Evolutionary conservation across 2,113 vertebrate species (phyloP).

Genomic region (Lota lota): DNA sequence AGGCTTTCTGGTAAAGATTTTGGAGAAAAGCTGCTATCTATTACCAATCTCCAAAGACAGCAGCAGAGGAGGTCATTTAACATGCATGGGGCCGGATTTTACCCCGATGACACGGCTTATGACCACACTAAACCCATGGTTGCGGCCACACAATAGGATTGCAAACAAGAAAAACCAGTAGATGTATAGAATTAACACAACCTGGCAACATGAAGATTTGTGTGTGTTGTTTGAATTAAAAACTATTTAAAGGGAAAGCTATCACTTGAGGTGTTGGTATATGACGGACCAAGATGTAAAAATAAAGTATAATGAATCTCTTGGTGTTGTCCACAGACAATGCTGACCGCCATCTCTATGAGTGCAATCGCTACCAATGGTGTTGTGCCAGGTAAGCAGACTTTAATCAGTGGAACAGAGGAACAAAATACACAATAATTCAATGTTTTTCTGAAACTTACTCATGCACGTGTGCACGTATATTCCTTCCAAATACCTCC

Average conservation of each 20-base stretch:
- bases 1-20: slow-evolving; percentile 21
- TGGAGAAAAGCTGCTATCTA: slow-evolving; percentile 39
- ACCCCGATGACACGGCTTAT: not conserved
- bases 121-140: not conserved
- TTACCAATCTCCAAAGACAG: slow-evolving; percentile 41
- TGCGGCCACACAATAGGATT: not conserved
- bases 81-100: slow-evolving; percentile 20
- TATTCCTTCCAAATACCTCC: no score
- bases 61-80: slow-evolving; percentile 31
- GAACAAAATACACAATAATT: no score
- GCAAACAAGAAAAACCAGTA: not conserved
- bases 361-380: slow-evolving; percentile 97
- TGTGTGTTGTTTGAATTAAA: no score
- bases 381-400: slow-evolving; percentile 85
- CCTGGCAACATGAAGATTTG: not conserved
- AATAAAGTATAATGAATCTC: not conserved
- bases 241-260: no score
- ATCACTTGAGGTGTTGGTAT: not conserved
- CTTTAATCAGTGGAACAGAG: not conserved
- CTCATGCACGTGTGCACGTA: no score
- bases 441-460: no score
- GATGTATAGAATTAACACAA: not conserved
- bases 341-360: slow-evolving; percentile 97
- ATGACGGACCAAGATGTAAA: not conserved
- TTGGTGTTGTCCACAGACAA: slow-evolving; percentile 74